Percentiles rank a stretch among this genome's conserved stretches.
phyloP scores from a whole-genome alignment of 2,113 vertebrate species.

The Setophaga petechia region DNA sequence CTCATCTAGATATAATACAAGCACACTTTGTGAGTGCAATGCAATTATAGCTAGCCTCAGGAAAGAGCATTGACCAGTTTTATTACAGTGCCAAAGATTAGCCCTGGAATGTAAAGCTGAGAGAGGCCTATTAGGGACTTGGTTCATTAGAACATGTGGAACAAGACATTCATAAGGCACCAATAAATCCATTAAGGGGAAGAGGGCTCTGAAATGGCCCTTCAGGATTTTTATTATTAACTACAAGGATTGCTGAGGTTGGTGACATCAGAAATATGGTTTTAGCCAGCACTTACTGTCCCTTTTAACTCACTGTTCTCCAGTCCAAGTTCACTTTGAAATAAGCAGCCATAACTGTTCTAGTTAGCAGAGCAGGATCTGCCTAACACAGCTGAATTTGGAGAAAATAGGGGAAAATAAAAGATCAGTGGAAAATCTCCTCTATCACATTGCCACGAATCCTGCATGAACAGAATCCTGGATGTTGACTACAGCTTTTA shows the following conservation, averaged over 20 bases:
- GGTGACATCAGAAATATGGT: background rate
- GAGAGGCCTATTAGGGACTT: conserved; percentile 35
- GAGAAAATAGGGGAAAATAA: background rate
- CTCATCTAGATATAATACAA: conserved; percentile 54
- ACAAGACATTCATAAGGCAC: conserved; percentile 48
- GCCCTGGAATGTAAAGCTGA: conserved; percentile 56
- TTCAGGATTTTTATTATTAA: conserved; percentile 35
- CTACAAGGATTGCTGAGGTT: background rate
- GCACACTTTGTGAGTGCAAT: conserved; percentile 20
- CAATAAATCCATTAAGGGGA: conserved; percentile 65
- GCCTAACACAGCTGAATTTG: background rate
- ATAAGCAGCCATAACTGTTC: background rate
- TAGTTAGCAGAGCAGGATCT: background rate
- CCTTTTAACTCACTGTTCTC: background rate
- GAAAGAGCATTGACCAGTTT: conserved; percentile 51
- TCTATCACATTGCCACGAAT: background rate
- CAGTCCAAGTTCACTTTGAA: background rate
- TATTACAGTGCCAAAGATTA: conserved; percentile 58
- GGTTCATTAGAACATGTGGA: conserved; percentile 65
- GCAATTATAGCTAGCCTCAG: conserved; percentile 65
- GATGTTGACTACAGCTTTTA: background rate
- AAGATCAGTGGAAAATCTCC: background rate
- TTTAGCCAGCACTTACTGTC: background rate
- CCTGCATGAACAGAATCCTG: background rate
- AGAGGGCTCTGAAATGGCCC: conserved; percentile 21